Conservation (phyloP, 2,888 invertebrate genomes). For the Ennomos erosarius region DNA sequence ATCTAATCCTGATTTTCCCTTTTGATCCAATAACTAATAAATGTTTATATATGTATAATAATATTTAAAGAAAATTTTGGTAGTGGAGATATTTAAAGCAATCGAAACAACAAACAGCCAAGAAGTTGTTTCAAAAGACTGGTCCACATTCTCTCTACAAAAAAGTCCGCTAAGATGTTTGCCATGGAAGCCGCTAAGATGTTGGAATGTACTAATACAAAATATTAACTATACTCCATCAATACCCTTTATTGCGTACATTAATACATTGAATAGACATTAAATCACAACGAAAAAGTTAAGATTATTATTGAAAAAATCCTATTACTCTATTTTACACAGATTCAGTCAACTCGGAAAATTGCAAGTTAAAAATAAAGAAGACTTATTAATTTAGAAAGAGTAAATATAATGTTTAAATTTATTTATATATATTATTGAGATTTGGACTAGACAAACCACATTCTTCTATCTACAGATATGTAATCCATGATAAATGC, state of each 20-base stretch:
- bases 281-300: conserved; percentile 39
- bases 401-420: conserved; percentile 71
- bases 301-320: conserved; percentile 48
- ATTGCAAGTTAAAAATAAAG: conserved; percentile 66
- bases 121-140: background rate
- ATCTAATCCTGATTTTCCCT: background rate
- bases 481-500: conserved; percentile 84
- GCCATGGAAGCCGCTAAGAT: conserved; percentile 65
- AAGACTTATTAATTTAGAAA: conserved; percentile 64
- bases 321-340: conserved; percentile 67
- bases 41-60: background rate
- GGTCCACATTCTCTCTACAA: conserved; percentile 40
- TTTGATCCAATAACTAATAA: conserved; percentile 33
- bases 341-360: conserved; percentile 79
- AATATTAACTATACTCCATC: conserved; percentile 28
- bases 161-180: conserved; percentile 45
- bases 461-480: conserved; percentile 84
- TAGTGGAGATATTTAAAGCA: background rate
- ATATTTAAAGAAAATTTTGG: too few species aligned
- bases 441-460: conserved; percentile 84
- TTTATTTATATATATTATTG: conserved; percentile 65
- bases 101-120: background rate
- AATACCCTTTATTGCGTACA: conserved; percentile 42
- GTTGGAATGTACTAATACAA: conserved; percentile 56
- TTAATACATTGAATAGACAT: conserved; percentile 66